These are phyloP conservation scores for Hippasteria phrygiana DNA, from an alignment of 53 echinoderm and acorn worm genomes.

Conservation along the genomic window DNA sequence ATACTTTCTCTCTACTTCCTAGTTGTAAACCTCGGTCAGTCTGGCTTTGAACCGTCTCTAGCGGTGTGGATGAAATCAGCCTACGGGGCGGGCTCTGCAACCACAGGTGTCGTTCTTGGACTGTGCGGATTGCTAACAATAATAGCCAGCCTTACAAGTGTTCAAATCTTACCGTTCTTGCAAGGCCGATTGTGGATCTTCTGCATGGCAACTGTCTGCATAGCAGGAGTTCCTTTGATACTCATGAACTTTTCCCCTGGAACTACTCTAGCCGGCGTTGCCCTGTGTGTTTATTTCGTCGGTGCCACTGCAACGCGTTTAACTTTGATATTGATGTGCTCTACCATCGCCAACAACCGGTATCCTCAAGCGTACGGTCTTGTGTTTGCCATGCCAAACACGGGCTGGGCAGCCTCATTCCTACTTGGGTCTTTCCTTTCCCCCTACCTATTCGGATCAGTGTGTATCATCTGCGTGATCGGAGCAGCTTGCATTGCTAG, in stretches of 20 bases:
- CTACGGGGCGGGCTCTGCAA: background rate
- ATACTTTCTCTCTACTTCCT: background rate
- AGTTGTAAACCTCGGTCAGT: background rate
- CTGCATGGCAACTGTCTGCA: background rate
- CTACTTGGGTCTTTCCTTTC: conserved; percentile 23
- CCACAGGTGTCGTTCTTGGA: conserved; percentile 6
- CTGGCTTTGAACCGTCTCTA: conserved; percentile 18
- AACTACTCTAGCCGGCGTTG: background rate
- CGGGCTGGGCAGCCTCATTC: background rate
- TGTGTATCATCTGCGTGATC: background rate
- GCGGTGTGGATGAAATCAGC: background rate
- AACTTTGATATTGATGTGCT: background rate
- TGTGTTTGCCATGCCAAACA: background rate
- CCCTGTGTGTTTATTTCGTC: background rate
- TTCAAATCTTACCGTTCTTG: background rate
- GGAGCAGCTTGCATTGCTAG: conserved; percentile 14
- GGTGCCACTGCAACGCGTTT: background rate
- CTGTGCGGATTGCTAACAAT: background rate
- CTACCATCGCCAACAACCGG: conserved; percentile 1
- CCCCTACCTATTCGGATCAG: background rate
- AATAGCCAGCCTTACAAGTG: background rate
- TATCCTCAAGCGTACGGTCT: conserved; percentile 6
- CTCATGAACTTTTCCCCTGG: background rate
- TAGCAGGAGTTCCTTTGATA: background rate
- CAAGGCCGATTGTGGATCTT: background rate